Evolutionary conservation across 2,888 invertebrate species (phyloP).

Genomic region (Opisthograptis luteolata): DNA sequence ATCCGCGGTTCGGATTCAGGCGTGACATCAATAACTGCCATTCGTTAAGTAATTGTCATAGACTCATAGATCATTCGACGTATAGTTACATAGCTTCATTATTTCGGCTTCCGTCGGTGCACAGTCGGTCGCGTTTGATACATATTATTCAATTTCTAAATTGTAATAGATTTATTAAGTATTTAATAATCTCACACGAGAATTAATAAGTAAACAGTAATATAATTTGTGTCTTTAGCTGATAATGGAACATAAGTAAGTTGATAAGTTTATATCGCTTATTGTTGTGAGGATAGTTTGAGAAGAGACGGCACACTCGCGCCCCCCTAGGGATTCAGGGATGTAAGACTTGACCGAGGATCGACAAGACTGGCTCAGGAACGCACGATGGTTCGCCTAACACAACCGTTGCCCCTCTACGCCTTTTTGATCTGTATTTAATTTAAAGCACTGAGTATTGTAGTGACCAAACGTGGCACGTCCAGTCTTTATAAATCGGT

Average conservation of each 20-base stretch:
- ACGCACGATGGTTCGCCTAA: slow-evolving; percentile 45
- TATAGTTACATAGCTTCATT: slow-evolving; percentile 75
- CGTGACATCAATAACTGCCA: slow-evolving; percentile 80
- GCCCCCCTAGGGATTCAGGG: slow-evolving; percentile 38
- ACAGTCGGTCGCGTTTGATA: slow-evolving; percentile 80
- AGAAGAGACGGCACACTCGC: slow-evolving; percentile 52
- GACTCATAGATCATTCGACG: slow-evolving; percentile 56
- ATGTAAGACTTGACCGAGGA: slow-evolving; percentile 26
- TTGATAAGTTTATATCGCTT: slow-evolving; percentile 79
- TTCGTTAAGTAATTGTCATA: slow-evolving; percentile 78
- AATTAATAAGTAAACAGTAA: slow-evolving; percentile 79
- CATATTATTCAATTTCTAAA: slow-evolving; percentile 82
- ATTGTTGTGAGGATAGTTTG: slow-evolving; percentile 52
- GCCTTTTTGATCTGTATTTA: slow-evolving; percentile 57
- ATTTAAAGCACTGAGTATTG: slow-evolving; percentile 63
- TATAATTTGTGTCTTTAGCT: slow-evolving; percentile 84
- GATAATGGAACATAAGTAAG: slow-evolving; percentile 78
- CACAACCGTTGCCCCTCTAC: slow-evolving; percentile 54
- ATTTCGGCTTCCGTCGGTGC: slow-evolving; percentile 77
- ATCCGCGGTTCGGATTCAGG: slow-evolving; percentile 37
- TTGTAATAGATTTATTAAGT: slow-evolving; percentile 82
- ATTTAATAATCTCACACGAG: slow-evolving; percentile 79
- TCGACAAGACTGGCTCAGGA: slow-evolving; percentile 36
- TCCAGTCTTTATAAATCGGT: slow-evolving; percentile 67
- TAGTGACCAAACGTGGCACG: slow-evolving; percentile 75